These are phyloP conservation scores for Drosophila nigrodunni DNA, from an alignment of 1,140 invertebrate species.

Conservation along the genomic window DNA sequence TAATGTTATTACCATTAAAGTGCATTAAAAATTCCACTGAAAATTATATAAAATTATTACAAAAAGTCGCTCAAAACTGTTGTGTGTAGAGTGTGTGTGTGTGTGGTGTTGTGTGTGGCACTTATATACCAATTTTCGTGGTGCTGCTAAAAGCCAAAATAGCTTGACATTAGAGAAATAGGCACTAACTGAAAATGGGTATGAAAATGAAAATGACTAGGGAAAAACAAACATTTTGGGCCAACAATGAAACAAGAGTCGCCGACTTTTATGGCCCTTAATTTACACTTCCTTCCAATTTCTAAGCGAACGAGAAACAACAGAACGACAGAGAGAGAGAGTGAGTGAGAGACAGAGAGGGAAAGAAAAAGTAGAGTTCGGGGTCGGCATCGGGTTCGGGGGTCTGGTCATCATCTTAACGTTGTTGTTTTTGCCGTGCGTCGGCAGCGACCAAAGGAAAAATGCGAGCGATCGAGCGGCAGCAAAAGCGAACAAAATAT, in stretches of 20 bases:
- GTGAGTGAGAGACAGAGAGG: neutral
- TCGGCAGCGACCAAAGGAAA: conserved; percentile 50
- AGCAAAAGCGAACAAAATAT: conserved; percentile 64
- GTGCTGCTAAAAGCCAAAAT: conserved; percentile 73
- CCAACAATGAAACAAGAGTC: conserved; percentile 23
- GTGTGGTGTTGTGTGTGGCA: conserved; percentile 35
- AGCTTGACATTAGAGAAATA: conserved; percentile 56
- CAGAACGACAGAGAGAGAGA: neutral
- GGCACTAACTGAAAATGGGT: conserved; percentile 52
- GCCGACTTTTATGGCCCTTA: conserved; percentile 72
- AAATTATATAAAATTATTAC: conserved; percentile 62
- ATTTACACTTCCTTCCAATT: conserved; percentile 77
- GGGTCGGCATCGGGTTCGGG: neutral
- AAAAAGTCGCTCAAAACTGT: conserved; percentile 20
- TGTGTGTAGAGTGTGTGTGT: conserved; percentile 18
- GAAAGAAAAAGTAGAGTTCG: too few relatives aligned
- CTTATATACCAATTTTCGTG: conserved; percentile 68
- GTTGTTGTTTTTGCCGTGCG: conserved; percentile 10
- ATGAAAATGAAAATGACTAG: conserved; percentile 31
- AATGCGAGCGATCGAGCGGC: conserved; percentile 27
- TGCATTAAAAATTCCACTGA: conserved; percentile 39
- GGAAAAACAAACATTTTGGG: conserved; percentile 40
- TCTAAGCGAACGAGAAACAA: conserved; percentile 32
- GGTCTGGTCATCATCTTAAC: neutral
- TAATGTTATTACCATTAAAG: conserved; percentile 56